phyloP scores from a whole-genome alignment of 2,113 vertebrate genomes.

The Callaeas wilsoni region DNA sequence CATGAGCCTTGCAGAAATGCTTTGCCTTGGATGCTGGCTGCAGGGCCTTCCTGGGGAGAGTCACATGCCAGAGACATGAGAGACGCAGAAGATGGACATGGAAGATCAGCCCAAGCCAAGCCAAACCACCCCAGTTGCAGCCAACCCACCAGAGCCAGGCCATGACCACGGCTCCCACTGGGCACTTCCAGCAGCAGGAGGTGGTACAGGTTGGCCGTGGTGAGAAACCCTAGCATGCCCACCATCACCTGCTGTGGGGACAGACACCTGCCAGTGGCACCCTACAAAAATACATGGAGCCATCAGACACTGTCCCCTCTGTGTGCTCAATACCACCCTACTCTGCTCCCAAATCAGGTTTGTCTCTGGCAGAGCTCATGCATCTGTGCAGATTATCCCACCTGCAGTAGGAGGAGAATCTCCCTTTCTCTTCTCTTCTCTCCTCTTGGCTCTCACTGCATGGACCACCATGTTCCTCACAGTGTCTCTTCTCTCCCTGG shows the following conservation, averaged over 20 bases:
- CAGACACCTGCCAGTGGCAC: background rate
- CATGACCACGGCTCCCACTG: background rate
- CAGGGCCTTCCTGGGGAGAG: constrained; percentile 53
- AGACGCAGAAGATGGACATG: accelerated
- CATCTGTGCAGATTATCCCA: background rate
- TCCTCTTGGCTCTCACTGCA: background rate
- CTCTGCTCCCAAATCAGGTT: background rate
- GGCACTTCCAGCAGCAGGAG: background rate
- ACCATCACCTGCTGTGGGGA: background rate
- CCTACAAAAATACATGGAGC: background rate
- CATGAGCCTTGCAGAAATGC: constrained; percentile 39
- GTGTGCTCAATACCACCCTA: background rate
- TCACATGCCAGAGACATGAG: background rate
- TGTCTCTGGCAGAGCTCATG: background rate
- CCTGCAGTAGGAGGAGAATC: background rate
- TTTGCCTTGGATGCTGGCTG: background rate
- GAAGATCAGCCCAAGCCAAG: background rate
- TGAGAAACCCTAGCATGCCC: background rate
- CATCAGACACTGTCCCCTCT: background rate
- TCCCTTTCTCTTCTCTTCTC: background rate
- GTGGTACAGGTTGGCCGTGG: background rate
- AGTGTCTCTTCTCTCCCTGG: constrained; percentile 2
- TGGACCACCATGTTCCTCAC: background rate
- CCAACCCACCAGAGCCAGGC: background rate
- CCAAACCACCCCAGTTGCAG: background rate